phyloP scores from a whole-genome alignment of 2,888 invertebrate species.

The Thereva unica region DNA sequence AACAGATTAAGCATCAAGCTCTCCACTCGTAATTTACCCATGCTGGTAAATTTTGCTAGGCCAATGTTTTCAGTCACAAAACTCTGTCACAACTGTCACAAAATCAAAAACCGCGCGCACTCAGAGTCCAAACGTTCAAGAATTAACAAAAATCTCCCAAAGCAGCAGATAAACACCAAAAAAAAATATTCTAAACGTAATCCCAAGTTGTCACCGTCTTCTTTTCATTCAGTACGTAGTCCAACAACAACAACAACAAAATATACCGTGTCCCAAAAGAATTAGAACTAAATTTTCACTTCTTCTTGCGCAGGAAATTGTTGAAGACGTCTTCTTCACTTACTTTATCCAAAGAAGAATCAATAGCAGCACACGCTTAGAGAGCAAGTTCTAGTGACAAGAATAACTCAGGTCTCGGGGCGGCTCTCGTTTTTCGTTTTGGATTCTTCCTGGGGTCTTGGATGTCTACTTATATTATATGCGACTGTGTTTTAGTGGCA shows the following conservation, averaged over 20 bases:
- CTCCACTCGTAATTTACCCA: constrained; percentile 9
- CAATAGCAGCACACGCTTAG: neutral
- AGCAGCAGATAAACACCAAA: too few species aligned
- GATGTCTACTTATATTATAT: neutral
- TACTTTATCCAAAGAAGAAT: neutral
- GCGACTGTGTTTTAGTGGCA: constrained; percentile 5
- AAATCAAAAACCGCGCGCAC: too few species aligned
- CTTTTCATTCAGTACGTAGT: too few species aligned
- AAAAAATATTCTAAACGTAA: too few species aligned
- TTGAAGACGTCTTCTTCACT: constrained; percentile 6
- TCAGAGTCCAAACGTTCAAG: too few species aligned
- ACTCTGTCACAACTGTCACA: neutral
- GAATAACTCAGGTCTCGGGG: neutral
- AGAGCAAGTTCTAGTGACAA: neutral
- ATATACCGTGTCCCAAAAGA: constrained; percentile 9
- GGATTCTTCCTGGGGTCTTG: neutral
- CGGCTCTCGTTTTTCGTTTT: neutral
- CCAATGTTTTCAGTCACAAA: neutral
- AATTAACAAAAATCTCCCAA: too few species aligned
- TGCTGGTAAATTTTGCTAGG: constrained; percentile 4
- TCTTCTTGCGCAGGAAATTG: constrained; percentile 9
- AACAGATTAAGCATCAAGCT: neutral
- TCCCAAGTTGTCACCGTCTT: too few species aligned
- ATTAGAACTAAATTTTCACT: constrained; percentile 16
- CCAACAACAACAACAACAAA: neutral